phyloP scores from a whole-genome alignment of 2,797 vertebrate genomes.

The Gallinago nigripennis region DNA sequence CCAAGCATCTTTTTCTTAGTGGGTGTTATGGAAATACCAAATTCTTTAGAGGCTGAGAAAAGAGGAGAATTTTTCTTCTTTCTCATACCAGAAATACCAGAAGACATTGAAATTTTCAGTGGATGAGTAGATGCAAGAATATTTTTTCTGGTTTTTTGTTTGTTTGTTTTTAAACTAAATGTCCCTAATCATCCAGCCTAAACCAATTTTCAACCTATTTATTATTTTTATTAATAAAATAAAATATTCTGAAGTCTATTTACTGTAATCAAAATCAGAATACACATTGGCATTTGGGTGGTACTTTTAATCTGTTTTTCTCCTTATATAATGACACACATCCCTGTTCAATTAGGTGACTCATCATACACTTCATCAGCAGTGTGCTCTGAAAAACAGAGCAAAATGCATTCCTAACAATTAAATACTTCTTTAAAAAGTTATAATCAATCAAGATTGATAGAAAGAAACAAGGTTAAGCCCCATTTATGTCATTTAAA shows the following conservation, averaged over 20 bases:
- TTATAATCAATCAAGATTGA: slow-evolving; percentile 36
- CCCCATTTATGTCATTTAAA: slow-evolving; percentile 29
- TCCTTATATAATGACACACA: slow-evolving; percentile 63
- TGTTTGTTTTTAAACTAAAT: not conserved
- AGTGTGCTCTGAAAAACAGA: slow-evolving; percentile 38
- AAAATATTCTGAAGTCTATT: not conserved
- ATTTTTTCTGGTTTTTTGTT: not conserved
- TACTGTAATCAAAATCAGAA: slow-evolving; percentile 45
- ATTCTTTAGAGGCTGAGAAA: not conserved
- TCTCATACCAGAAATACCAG: not conserved
- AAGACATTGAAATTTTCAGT: not conserved
- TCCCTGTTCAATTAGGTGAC: slow-evolving; percentile 70
- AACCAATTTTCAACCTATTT: not conserved
- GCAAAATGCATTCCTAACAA: slow-evolving; percentile 44
- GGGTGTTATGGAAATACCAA: not conserved
- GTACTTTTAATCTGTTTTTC: slow-evolving; percentile 52
- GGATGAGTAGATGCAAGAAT: not conserved
- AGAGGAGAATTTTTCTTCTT: not conserved
- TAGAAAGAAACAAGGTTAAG: slow-evolving; percentile 52
- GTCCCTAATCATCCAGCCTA: not conserved
- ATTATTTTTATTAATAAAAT: not conserved
- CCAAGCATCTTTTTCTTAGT: not conserved
- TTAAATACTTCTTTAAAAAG: slow-evolving; percentile 50
- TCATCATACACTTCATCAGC: slow-evolving; percentile 56
- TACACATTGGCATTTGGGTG: not conserved